A percentile compares a stretch with the other conserved stretches of the same genome.
phyloP scores from a whole-genome alignment of 2,888 invertebrate genomes.

The Microctonus brassicae region DNA sequence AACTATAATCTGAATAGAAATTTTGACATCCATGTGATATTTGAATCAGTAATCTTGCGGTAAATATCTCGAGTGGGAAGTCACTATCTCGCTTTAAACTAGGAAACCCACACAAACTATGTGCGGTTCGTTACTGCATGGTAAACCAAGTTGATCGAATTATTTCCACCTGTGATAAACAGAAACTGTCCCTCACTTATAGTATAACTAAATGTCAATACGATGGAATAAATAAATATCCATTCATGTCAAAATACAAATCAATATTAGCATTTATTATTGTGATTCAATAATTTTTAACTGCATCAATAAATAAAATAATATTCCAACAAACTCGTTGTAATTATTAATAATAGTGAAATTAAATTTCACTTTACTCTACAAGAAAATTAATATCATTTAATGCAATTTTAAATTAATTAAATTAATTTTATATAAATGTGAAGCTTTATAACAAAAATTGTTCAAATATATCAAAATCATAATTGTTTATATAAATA shows the following conservation, averaged over 20 bases:
- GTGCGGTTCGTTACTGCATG: constrained; percentile 31
- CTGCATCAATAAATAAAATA: too few relatives aligned
- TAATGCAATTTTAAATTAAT: too few relatives aligned
- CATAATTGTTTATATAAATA: too few relatives aligned
- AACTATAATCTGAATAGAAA: background rate
- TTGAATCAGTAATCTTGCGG: background rate
- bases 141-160: constrained; percentile 32
- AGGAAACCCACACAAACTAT: background rate
- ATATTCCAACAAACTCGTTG: too few relatives aligned
- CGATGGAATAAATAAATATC: constrained; percentile 25
- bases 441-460: too few relatives aligned
- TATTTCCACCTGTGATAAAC: constrained; percentile 30
- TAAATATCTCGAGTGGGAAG: background rate
- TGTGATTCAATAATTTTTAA: background rate
- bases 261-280: background rate
- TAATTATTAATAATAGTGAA: too few relatives aligned
- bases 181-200: constrained; percentile 12
- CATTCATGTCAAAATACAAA: background rate
- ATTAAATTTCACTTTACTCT: too few relatives aligned
- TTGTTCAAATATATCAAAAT: too few relatives aligned
- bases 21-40: background rate
- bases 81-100: background rate
- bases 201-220: constrained; percentile 29
- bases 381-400: too few relatives aligned
- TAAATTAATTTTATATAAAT: too few relatives aligned